Percentiles rank a stretch among this genome's conserved stretches.
Evolutionary conservation across 2,888 invertebrate genomes (phyloP).

Genomic region (Agonum fuliginosum): DNA sequence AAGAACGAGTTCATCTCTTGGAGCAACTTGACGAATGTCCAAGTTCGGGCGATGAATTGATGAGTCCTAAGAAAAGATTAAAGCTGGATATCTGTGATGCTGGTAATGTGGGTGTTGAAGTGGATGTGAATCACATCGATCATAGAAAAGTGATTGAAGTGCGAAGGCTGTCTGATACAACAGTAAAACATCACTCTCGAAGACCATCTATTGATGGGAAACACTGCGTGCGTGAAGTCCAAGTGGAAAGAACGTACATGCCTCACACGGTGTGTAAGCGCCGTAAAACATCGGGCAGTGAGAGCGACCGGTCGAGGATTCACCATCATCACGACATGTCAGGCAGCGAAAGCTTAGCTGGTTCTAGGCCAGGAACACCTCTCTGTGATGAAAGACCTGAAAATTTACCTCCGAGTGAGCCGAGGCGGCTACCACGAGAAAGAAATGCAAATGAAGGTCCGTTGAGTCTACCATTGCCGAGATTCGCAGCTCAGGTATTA

Average conservation of each 20-base stretch:
- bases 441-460: constrained; percentile 80
- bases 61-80: constrained; percentile 80
- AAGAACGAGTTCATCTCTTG: constrained; percentile 81
- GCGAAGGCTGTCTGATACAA: constrained; percentile 74
- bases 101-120: constrained; percentile 67
- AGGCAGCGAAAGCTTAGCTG: constrained; percentile 79
- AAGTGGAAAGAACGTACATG: constrained; percentile 67
- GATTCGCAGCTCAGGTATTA: constrained; percentile 86
- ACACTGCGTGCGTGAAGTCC: constrained; percentile 67
- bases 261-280: constrained; percentile 75
- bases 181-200: constrained; percentile 71
- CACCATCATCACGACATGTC: constrained; percentile 76
- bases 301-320: constrained; percentile 65
- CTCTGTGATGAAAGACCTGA: constrained; percentile 89
- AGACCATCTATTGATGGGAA: constrained; percentile 75
- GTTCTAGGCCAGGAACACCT: constrained; percentile 90
- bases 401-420: constrained; percentile 82
- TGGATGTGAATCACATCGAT: constrained; percentile 71
- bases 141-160: constrained; percentile 74
- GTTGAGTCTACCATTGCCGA: constrained; percentile 89
- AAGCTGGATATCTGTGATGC: constrained; percentile 76
- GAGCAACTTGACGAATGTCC: constrained; percentile 83
- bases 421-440: constrained; percentile 80
- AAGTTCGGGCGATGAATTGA: constrained; percentile 81
- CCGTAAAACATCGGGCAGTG: constrained; percentile 73